Base-by-base conservation (phyloP, 1,140 invertebrate species). In the Trichomalopsis sarcophagae region DNA sequence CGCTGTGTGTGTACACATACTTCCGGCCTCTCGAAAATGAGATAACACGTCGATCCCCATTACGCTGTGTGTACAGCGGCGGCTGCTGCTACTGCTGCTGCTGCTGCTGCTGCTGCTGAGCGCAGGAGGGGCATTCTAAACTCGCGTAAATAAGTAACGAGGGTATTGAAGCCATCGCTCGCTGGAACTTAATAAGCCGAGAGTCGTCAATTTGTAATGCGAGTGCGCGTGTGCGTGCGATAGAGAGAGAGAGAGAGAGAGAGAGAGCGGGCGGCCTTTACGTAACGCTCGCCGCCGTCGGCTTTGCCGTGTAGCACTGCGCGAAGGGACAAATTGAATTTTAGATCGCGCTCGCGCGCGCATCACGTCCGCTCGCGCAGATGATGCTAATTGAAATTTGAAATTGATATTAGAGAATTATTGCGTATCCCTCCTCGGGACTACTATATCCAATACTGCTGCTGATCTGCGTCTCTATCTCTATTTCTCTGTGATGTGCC, bases 381-480 rank as follows among this genome's bases (percentile, higher is more conserved):
- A 93, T 93, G 92, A 93, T 93, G 92, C 93, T 93, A 93, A 93
- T 93, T 93, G 92, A 93, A 93, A 93, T 93, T 93, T 93, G 93
- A 93, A 93, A 93, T 93, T 93, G 93, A 93, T 93, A 93, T 93
- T 93, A 93, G 92, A 91, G 91, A 91, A 92, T 93, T 93, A 92
- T 92, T 92, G 90, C 89, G 27, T 88, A 87, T n/a, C 88, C 87
- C 87, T 69, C 62, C 27, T 9, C 33, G 30, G n/a, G 14, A 69
- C 66, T 17, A 86, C 77, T 87, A 87, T 87, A 87, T 85, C 82
- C 81, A 82, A 73, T 82, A 66, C 87, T 82, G 81, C 82, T 87
- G 87, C 90, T 89, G 87, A 86, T 68, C 88, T 89, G 79, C 23
- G 6, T 84, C 86, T 75, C 83, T 75, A 86, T 87, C 87, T 84